Base-by-base conservation (phyloP, 2,888 invertebrate genomes). In the Eupithecia vulgata region DNA sequence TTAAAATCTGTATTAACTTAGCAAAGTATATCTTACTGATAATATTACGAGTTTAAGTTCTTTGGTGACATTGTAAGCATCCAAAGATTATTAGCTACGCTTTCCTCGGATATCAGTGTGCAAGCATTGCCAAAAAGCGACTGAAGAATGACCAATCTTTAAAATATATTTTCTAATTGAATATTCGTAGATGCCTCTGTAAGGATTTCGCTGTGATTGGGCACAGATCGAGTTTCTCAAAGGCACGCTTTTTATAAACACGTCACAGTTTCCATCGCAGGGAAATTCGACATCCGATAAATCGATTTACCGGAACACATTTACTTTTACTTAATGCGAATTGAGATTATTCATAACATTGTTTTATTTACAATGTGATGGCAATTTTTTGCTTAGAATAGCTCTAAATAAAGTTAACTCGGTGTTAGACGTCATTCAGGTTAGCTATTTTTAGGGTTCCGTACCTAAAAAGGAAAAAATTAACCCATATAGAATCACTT, bases 221-320 rank as follows among this genome's bases (percentile, higher is more conserved):
- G 13, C 17, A 34, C 17, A 61, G 64, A 64, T 64, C 37, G 25
- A 21, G 42, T 40, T 61, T 34, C 61, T 59, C 4, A 25, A 25
- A 21, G 15, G 13, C 6, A 13, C 13, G 13, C n/a, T 64, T 37
- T 61, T 68, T 40, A 5, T 30, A 21, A 45, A 34, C 12, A 57
- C 52, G 12, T 40, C 68, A 75, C 80, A 79, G 81, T 83, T 80
- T 78, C 79, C 84, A 84, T 84, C 77, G 84, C 78, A 80, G 82
- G 83, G 82, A 82, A 83, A 82, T 80, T 79, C 71, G 81, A 81
- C 76, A 81, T 85, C 82, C 80, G 74, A 65, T 65, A 37, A 65
- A 25, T 35, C 25, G 12, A 40, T 65, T 65, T 15, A 42, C 40
- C 65, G 15, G 21, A 65, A 65, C 13, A 40, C 21, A n/a, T 37